Percentiles rank a stretch among this genome's conserved stretches.
Evolutionary conservation across 2,797 vertebrate species (phyloP).

Genomic region (Mormyrus proboscirostris): DNA sequence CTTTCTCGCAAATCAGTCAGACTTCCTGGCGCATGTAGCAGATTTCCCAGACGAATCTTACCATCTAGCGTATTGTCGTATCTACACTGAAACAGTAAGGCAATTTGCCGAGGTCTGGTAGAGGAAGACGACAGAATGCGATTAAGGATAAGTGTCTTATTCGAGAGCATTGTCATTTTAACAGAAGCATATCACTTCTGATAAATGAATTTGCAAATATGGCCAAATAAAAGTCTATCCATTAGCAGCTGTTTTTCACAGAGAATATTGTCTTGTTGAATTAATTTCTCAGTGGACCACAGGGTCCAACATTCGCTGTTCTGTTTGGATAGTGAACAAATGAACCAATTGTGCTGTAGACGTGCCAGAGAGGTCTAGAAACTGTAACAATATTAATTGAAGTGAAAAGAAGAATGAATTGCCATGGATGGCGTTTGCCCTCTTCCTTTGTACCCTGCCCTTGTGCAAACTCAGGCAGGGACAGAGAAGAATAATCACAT

Average conservation of each 20-base stretch:
- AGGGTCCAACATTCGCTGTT: neutral
- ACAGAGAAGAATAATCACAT: neutral
- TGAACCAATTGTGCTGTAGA: neutral
- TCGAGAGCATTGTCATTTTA: neutral
- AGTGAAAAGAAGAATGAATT: conserved; percentile 28
- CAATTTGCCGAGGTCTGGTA: neutral
- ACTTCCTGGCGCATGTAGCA: neutral
- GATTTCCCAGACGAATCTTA: neutral
- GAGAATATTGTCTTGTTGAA: neutral
- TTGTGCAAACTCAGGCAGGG: neutral
- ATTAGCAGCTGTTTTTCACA: neutral
- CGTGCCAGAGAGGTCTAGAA: neutral
- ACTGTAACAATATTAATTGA: conserved; percentile 28
- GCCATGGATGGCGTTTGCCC: conserved; percentile 22
- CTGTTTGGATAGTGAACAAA: neutral
- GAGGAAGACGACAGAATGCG: neutral
- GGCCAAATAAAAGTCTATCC: neutral
- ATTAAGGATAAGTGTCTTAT: neutral
- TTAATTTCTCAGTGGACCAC: neutral
- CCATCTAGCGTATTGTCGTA: neutral
- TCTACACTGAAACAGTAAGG: neutral
- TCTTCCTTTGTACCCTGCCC: neutral
- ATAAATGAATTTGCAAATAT: neutral
- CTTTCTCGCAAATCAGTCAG: neutral
- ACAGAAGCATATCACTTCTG: neutral